phyloP scores from a whole-genome alignment of 2,888 invertebrate species.

The Linnaemya tessellans region DNA sequence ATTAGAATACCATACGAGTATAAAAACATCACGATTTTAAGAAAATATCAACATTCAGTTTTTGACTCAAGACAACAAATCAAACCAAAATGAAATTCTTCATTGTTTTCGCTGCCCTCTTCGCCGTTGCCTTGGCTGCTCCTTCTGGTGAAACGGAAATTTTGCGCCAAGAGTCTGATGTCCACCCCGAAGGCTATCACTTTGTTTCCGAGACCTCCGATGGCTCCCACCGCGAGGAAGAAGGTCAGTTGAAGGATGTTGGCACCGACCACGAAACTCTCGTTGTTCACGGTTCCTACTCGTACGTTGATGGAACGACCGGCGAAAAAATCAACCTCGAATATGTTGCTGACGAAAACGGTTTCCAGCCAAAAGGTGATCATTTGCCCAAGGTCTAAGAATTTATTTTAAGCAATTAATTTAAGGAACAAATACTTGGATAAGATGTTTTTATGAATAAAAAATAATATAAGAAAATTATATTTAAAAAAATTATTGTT shows the following conservation, averaged over 20 bases:
- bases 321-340: conserved; percentile 73
- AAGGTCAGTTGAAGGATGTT: conserved; percentile 73
- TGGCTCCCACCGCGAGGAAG: conserved; percentile 73
- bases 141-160: conserved; percentile 84
- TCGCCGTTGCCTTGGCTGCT: conserved; percentile 77
- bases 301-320: conserved; percentile 72
- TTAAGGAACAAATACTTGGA: conserved; percentile 33
- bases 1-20: too few species aligned
- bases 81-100: conserved; percentile 76
- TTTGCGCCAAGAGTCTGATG: conserved; percentile 84
- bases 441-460: not conserved
- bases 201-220: conserved; percentile 80
- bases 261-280: conserved; percentile 78
- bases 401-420: not conserved
- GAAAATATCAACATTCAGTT: conserved; percentile 16
- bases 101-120: conserved; percentile 82
- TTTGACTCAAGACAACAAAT: conserved; percentile 1
- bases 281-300: conserved; percentile 75
- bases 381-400: conserved; percentile 64
- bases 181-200: conserved; percentile 85
- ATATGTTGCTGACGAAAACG: conserved; percentile 75
- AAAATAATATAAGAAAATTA: not conserved
- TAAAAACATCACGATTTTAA: not conserved
- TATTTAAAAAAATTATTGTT: not conserved
- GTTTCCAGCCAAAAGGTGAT: conserved; percentile 72